A percentile compares a stretch with the other conserved stretches of the same genome.
phyloP scores from a whole-genome alignment of 2,113 vertebrate genomes.

The Seriola dumerili region DNA sequence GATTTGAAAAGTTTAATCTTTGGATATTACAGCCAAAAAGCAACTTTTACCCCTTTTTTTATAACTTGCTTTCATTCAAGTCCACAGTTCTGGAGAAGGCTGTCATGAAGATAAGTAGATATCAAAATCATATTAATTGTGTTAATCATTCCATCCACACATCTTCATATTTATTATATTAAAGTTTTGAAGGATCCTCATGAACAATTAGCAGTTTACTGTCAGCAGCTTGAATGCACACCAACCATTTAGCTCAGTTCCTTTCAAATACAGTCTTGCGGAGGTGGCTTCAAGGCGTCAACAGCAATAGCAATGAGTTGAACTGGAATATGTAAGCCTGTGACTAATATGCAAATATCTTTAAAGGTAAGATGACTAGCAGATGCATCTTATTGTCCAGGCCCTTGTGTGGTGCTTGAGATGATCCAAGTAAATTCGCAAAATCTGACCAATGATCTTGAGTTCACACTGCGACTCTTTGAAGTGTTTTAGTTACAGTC shows the following conservation, averaged over 20 bases:
- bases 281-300: constrained; percentile 42
- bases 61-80: background rate
- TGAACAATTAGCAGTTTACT: constrained; percentile 12
- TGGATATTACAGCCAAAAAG: background rate
- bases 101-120: background rate
- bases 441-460: constrained; percentile 51
- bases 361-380: constrained; percentile 32
- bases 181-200: constrained; percentile 16
- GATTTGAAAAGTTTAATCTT: background rate
- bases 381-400: constrained; percentile 14
- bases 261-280: constrained; percentile 32
- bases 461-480: constrained; percentile 56
- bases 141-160: constrained; percentile 12
- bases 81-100: background rate
- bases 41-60: background rate
- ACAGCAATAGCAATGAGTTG: constrained; percentile 28
- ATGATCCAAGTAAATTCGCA: constrained; percentile 28
- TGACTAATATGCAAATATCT: constrained; percentile 40
- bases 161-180: background rate
- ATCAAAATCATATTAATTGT: background rate
- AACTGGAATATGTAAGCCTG: constrained; percentile 18
- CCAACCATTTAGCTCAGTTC: constrained; percentile 16
- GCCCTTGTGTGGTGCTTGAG: background rate
- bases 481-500: constrained; percentile 61
- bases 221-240: constrained; percentile 4